Percentiles rank a stretch among this genome's conserved stretches.
These are phyloP conservation scores for Piprites chloris DNA, from an alignment of 2,113 vertebrate genomes.

Conservation along the genomic window DNA sequence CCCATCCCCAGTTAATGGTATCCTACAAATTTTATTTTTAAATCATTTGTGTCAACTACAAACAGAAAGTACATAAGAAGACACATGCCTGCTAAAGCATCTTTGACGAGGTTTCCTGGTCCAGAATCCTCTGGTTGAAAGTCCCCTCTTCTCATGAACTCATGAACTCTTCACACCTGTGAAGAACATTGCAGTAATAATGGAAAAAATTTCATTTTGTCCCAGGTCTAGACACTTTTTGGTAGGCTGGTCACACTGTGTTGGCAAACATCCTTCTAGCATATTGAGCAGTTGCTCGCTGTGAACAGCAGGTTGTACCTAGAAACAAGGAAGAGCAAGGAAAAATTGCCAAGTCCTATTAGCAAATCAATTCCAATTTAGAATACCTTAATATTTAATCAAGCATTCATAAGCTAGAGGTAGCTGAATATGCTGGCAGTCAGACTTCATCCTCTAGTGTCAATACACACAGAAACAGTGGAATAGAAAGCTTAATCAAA, in stretches of 20 bases:
- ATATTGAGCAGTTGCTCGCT: neutral
- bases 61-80: neutral
- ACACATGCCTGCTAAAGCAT: neutral
- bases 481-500: neutral
- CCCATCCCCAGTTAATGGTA: neutral
- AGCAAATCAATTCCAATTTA: neutral
- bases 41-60: neutral
- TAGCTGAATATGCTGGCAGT: neutral
- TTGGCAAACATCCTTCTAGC: neutral
- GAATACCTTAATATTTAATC: neutral
- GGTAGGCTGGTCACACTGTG: neutral
- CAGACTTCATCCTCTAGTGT: neutral
- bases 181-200: neutral
- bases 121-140: neutral
- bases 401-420: neutral
- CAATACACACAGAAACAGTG: neutral
- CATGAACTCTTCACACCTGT: neutral
- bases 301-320: neutral
- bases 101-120: neutral
- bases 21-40: neutral
- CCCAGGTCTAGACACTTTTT: neutral
- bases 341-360: neutral
- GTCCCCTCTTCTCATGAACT: neutral
- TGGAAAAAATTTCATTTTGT: neutral
- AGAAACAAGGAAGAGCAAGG: neutral